Evolutionary conservation across 2,888 invertebrate genomes (phyloP).

Genomic region (Oligia strigilis): DNA sequence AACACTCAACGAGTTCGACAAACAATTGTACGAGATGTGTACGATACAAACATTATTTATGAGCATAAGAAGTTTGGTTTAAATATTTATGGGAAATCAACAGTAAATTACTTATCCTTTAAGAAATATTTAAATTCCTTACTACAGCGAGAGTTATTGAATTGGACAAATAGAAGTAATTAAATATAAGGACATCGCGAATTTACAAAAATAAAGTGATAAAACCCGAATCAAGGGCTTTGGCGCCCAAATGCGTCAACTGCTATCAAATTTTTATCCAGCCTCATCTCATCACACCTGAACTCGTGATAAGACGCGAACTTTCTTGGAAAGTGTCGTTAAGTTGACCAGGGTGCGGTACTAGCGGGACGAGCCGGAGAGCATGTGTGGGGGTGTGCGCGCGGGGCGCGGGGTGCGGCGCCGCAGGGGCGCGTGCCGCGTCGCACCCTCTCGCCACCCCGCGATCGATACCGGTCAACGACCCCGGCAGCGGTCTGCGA

Average conservation of each 20-base stretch:
- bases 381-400: constrained; percentile 66
- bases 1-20: constrained; percentile 71
- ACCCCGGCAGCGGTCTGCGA: constrained; percentile 85
- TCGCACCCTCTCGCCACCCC: constrained; percentile 76
- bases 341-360: constrained; percentile 84
- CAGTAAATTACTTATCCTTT: background rate
- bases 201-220: background rate
- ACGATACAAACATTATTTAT: constrained; percentile 64
- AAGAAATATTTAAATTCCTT: background rate
- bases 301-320: constrained; percentile 53
- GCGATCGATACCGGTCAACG: constrained; percentile 90
- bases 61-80: constrained; percentile 57
- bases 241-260: constrained; percentile 19
- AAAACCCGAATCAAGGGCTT: background rate
- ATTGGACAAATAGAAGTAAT: background rate
- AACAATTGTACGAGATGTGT: constrained; percentile 69
- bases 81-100: constrained; percentile 24
- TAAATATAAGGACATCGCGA: too few species aligned
- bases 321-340: constrained; percentile 63
- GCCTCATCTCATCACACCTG: constrained; percentile 37
- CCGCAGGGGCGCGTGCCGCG: constrained; percentile 81
- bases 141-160: background rate
- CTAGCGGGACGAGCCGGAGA: constrained; percentile 77
- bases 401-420: constrained; percentile 75
- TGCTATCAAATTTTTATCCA: constrained; percentile 30